Conservation (phyloP, 2,797 vertebrate species). For the Lophius americanus region DNA sequence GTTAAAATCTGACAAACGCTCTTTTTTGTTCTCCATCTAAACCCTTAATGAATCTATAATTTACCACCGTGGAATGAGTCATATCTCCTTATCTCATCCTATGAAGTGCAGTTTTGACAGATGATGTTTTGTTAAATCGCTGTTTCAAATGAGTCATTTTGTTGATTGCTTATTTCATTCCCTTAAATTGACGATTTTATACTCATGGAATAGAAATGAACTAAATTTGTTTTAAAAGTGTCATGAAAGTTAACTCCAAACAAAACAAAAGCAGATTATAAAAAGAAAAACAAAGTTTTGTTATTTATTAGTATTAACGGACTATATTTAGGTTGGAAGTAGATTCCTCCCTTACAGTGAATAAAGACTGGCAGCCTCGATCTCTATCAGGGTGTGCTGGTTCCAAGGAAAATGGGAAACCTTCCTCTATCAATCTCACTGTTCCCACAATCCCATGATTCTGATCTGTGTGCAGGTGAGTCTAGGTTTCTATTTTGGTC, state of each 20-base stretch:
- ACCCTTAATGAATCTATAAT: neutral
- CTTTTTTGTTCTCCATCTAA: neutral
- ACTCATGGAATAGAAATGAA: neutral
- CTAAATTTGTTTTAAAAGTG: neutral
- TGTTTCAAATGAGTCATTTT: neutral
- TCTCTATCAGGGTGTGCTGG: too few species aligned
- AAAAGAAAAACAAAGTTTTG: neutral
- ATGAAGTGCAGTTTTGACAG: neutral
- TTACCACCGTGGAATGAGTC: too few species aligned
- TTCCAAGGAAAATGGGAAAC: too few species aligned
- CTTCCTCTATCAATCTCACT: too few species aligned
- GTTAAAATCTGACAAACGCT: constrained; percentile 5
- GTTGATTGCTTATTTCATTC: neutral
- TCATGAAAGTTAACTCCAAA: neutral
- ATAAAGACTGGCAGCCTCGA: too few species aligned
- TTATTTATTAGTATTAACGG: neutral
- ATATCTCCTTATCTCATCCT: too few species aligned
- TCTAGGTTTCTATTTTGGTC: neutral
- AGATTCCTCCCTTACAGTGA: neutral
- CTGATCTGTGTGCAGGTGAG: neutral
- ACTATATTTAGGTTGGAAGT: neutral
- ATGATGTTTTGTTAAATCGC: neutral
- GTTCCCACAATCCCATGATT: too few species aligned
- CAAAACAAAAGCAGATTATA: too few species aligned
- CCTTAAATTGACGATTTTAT: too few species aligned